Evolutionary conservation across 53 echinoderm and acorn worm species (phyloP).

Genomic region (Henricia sp.): DNA sequence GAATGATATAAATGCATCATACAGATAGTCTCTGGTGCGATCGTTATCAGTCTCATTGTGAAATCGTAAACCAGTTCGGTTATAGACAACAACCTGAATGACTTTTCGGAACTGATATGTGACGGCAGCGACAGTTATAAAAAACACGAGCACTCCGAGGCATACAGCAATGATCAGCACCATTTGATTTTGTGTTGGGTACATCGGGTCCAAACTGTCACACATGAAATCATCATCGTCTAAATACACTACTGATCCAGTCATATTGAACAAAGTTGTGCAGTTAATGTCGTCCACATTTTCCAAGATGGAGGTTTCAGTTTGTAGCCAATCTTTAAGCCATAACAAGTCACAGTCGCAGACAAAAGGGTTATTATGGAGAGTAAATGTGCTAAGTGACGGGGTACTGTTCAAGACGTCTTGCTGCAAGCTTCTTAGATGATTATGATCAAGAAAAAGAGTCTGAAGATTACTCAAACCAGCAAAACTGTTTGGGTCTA

Average conservation of each 20-base stretch:
- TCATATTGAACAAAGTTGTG: constrained; percentile 23
- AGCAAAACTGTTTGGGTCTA: constrained; percentile 24
- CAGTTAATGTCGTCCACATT: constrained; percentile 23
- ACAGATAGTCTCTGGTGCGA: constrained; percentile 31
- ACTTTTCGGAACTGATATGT: constrained; percentile 29
- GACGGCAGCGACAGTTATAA: background rate
- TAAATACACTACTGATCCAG: constrained; percentile 35
- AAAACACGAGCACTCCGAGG: constrained; percentile 32
- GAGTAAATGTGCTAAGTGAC: background rate
- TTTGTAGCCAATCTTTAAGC: constrained; percentile 64
- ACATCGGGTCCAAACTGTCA: background rate
- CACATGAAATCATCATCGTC: constrained; percentile 43
- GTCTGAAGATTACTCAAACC: constrained; percentile 18
- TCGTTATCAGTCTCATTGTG: constrained; percentile 41
- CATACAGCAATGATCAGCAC: constrained; percentile 25
- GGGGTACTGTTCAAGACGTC: constrained; percentile 32
- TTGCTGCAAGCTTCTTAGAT: background rate
- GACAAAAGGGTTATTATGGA: constrained; percentile 47
- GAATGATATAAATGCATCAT: constrained; percentile 82
- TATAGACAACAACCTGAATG: constrained; percentile 64
- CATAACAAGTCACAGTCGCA: constrained; percentile 64
- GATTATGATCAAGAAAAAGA: constrained; percentile 57
- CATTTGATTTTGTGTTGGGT: background rate
- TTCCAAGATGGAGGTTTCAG: background rate
- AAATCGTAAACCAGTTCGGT: constrained; percentile 36